Evolutionary conservation across 2,113 vertebrate species (phyloP).

Genomic region (Meleagris gallopavo): DNA sequence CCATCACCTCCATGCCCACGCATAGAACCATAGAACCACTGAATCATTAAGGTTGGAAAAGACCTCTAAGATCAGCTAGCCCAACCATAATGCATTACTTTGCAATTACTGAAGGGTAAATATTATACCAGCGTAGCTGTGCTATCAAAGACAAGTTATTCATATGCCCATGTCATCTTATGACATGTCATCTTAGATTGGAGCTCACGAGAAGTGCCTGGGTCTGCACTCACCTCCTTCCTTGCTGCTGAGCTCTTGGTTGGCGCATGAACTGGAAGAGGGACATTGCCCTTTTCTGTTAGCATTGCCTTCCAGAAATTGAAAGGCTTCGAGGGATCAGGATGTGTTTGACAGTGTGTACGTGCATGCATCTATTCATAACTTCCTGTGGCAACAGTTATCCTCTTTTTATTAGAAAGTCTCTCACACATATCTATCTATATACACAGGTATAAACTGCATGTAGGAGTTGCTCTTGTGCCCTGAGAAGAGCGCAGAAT

Average conservation of each 20-base stretch:
- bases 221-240: neutral
- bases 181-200: neutral
- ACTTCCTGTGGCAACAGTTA: conserved; percentile 42
- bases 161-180: neutral
- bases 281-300: neutral
- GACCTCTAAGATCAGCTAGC: too few relatives aligned
- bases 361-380: neutral
- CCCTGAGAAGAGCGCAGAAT: neutral
- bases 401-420: conserved; percentile 50
- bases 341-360: neutral
- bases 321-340: conserved; percentile 16
- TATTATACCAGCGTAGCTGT: neutral
- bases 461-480: conserved; percentile 47
- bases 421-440: neutral
- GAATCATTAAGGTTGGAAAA: too few relatives aligned
- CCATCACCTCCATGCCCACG: too few relatives aligned
- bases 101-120: neutral
- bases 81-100: neutral
- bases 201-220: neutral
- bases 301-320: neutral
- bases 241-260: neutral
- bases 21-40: too few relatives aligned
- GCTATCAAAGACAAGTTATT: neutral
- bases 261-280: neutral
- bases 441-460: conserved; percentile 34